Conservation (phyloP, 2,888 invertebrate genomes). For the Capitulum mitella region DNA sequence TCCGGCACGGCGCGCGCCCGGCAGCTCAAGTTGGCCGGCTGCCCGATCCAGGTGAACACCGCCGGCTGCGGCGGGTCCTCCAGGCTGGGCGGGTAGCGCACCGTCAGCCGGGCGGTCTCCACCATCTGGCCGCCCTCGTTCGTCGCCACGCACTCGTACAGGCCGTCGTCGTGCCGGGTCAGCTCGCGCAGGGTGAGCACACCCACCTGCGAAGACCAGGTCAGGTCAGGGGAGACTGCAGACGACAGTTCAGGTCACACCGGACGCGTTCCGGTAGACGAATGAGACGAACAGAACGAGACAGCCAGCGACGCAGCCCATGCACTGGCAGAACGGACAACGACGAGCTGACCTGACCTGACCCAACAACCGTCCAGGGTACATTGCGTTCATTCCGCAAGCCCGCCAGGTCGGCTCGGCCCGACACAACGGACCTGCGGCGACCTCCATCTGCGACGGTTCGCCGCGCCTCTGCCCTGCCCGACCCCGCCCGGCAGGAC, state of each 20-base stretch:
- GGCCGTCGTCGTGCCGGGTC: constrained; percentile 68
- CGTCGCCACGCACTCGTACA: constrained; percentile 77
- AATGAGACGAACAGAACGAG: too few species aligned
- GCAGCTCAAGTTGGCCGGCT: constrained; percentile 75
- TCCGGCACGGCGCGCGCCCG: constrained; percentile 61
- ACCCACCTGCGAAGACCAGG: not conserved
- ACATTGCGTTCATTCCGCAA: too few species aligned
- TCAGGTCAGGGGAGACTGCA: not conserved
- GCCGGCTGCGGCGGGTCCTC: constrained; percentile 57
- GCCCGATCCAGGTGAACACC: constrained; percentile 73
- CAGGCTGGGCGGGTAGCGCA: constrained; percentile 75
- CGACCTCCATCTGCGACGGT: too few species aligned
- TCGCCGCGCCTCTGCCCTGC: too few species aligned
- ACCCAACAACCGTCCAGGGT: too few species aligned
- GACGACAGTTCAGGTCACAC: not conserved
- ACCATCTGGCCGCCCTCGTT: constrained; percentile 68
- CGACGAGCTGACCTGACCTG: too few species aligned
- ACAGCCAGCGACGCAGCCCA: too few species aligned
- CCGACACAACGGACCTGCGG: too few species aligned
- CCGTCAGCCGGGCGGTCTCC: constrained; percentile 71
- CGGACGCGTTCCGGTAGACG: too few species aligned
- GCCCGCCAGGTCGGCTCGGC: too few species aligned
- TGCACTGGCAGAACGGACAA: too few species aligned
- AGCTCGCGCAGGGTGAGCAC: constrained; percentile 60
- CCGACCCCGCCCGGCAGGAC: too few species aligned